These are phyloP conservation scores for Epizoanthus rinbou DNA, from an alignment of 92 coral and sea anemone species.

Conservation along the genomic window DNA sequence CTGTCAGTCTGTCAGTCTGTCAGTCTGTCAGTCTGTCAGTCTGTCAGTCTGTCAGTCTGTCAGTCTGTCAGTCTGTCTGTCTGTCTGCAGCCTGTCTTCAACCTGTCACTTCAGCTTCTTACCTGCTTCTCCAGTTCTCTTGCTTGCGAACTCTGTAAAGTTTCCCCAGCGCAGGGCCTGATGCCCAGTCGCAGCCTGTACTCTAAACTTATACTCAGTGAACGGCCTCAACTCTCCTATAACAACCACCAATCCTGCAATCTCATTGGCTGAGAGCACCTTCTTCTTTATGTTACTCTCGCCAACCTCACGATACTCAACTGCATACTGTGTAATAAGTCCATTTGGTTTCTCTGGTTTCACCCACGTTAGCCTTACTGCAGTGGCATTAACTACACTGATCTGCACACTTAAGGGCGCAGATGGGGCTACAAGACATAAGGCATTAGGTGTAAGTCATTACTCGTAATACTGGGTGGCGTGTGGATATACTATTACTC, in stretches of 20 bases:
- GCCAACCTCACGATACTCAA: constrained; percentile 59
- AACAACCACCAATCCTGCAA: constrained; percentile 35
- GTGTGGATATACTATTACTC: not conserved
- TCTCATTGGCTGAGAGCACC: constrained; percentile 48
- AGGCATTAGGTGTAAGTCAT: constrained; percentile 5
- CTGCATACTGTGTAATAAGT: constrained; percentile 67
- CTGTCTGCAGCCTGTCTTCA: not conserved
- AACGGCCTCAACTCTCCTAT: constrained; percentile 60
- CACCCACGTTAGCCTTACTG: constrained; percentile 69
- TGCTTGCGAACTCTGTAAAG: constrained; percentile 56
- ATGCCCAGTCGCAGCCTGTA: constrained; percentile 77
- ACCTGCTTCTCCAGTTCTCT: constrained; percentile 82
- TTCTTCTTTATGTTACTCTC: constrained; percentile 45
- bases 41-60: not conserved
- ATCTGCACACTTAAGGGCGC: constrained; percentile 58
- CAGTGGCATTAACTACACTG: constrained; percentile 64
- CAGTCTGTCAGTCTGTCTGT: not conserved
- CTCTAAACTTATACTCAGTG: constrained; percentile 71
- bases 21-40: too few species aligned
- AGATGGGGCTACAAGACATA: constrained; percentile 69
- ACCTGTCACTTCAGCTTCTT: not conserved
- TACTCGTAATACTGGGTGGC: not conserved
- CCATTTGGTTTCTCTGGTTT: constrained; percentile 81
- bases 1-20: too few species aligned
- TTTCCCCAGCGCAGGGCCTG: constrained; percentile 78